Evolutionary conservation across 2,797 vertebrate species (phyloP).

Genomic region (Clarias pachynema): DNA sequence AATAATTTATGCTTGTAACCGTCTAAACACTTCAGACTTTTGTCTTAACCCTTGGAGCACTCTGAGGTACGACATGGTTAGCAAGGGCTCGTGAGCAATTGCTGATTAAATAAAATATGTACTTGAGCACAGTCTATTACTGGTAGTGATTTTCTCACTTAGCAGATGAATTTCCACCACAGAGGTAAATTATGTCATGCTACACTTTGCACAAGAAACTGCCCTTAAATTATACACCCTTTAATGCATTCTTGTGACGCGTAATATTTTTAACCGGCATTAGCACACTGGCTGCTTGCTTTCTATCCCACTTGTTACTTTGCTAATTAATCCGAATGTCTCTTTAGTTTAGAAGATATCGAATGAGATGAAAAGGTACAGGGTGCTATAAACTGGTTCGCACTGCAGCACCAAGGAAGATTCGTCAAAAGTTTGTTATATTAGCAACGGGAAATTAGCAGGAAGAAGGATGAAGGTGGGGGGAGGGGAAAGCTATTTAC

Average conservation of each 20-base stretch:
- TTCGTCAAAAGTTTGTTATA: constrained; percentile 45
- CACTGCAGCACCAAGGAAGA: not conserved
- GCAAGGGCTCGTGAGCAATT: too few relatives aligned
- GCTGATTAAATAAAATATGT: too few relatives aligned
- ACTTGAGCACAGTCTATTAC: too few relatives aligned
- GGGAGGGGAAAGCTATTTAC: constrained; percentile 30
- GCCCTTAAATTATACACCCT: constrained; percentile 66
- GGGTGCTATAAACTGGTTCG: constrained; percentile 48
- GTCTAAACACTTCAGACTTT: too few relatives aligned
- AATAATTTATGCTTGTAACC: too few relatives aligned
- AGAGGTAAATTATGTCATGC: constrained; percentile 43
- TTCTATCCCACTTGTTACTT: constrained; percentile 40
- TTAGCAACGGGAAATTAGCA: constrained; percentile 38
- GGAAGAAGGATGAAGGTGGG: constrained; percentile 10
- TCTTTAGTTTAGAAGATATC: constrained; percentile 51
- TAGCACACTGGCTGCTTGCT: constrained; percentile 45
- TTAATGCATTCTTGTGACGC: constrained; percentile 70
- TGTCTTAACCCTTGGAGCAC: too few relatives aligned
- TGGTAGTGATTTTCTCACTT: too few relatives aligned
- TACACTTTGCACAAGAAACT: constrained; percentile 55
- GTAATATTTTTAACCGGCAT: constrained; percentile 74
- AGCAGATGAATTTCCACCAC: too few relatives aligned
- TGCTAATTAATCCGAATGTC: constrained; percentile 49
- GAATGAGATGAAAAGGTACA: constrained; percentile 40
- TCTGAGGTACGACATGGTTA: too few relatives aligned